phyloP scores from a whole-genome alignment of 64 coral and sea anemone genomes.

The Acropora yongei region DNA sequence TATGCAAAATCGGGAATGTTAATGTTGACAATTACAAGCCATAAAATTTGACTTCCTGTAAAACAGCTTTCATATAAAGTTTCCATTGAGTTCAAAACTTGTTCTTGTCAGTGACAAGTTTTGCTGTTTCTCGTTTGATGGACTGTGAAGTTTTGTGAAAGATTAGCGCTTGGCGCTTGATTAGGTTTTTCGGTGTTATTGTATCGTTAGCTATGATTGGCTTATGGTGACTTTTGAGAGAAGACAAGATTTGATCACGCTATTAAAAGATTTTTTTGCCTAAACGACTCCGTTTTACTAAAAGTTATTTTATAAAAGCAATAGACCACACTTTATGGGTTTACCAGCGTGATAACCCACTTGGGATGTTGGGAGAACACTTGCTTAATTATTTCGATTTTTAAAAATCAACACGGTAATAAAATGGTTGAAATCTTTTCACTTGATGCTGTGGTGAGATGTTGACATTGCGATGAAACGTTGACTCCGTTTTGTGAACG shows the following conservation, averaged over 20 bases:
- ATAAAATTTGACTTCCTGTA: not conserved
- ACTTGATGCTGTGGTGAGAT: not conserved
- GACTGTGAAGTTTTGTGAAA: conserved; percentile 7
- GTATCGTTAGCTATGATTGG: not conserved
- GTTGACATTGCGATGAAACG: not conserved
- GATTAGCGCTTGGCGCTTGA: not conserved
- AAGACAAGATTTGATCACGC: not conserved
- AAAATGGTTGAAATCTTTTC: not conserved
- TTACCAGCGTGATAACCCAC: too few species aligned
- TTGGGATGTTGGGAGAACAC: too few species aligned
- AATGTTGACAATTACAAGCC: not conserved
- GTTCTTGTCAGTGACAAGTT: not conserved
- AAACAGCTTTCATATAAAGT: conserved; percentile 11
- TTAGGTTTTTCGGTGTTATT: not conserved
- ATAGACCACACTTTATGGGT: too few species aligned
- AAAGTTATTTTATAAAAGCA: too few species aligned
- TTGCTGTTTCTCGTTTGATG: conserved; percentile 1
- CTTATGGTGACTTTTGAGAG: not conserved
- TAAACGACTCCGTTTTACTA: not conserved
- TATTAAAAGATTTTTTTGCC: conserved; percentile 17
- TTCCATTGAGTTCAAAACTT: not conserved
- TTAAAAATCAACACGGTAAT: conserved; percentile 16
- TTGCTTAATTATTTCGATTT: too few species aligned
- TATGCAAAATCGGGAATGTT: conserved; percentile 13
- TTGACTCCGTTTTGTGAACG: not conserved